Conservation (phyloP, 2,797 vertebrate genomes). For the Xenops minutus region DNA sequence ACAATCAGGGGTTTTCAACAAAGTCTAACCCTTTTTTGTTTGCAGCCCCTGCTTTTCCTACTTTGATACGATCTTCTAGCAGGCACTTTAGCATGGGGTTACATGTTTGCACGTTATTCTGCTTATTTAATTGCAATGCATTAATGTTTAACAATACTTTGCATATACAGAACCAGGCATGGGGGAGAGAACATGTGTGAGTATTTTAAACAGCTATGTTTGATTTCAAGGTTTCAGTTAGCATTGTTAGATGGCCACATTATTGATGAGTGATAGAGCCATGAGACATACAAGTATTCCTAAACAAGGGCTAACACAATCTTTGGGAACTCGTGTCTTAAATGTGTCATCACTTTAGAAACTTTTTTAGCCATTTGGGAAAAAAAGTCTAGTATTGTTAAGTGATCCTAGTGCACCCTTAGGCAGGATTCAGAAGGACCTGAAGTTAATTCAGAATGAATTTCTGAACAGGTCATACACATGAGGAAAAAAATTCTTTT, state of each 20-base stretch:
- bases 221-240: background rate
- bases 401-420: background rate
- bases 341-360: background rate
- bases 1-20: background rate
- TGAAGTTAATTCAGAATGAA: background rate
- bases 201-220: background rate
- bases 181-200: background rate
- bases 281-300: background rate
- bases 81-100: background rate
- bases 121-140: background rate
- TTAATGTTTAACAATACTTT: background rate
- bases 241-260: background rate
- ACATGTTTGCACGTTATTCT: background rate
- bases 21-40: background rate
- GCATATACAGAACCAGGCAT: background rate
- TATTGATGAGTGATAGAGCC: background rate
- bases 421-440: background rate
- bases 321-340: background rate
- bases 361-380: background rate
- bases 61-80: background rate
- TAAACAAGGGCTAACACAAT: background rate
- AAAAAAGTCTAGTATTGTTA: background rate
- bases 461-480: background rate
- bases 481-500: background rate
- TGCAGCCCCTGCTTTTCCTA: background rate